Conservation (phyloP, 35 echinoderm and acorn worm species). For the Anneissia japonica region DNA sequence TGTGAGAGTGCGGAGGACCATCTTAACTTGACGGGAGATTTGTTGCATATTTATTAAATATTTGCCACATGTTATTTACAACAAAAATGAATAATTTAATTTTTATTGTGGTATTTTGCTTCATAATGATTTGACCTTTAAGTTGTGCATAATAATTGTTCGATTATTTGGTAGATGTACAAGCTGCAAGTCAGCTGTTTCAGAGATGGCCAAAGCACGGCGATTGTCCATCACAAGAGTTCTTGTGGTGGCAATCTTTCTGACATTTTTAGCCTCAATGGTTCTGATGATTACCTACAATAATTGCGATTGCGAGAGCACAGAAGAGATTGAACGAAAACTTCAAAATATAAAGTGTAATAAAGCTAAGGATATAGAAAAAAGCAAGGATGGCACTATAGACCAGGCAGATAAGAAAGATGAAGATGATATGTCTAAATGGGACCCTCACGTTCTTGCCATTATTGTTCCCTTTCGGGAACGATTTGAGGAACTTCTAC, state of each 20-base stretch:
- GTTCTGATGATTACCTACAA: not conserved
- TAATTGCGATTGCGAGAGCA: not conserved
- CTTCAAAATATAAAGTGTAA: not conserved
- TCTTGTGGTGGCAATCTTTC: not conserved
- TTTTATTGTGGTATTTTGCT: no score
- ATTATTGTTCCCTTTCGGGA: slow-evolving; percentile 78
- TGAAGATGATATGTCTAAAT: slow-evolving; percentile 39
- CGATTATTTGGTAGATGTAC: no score
- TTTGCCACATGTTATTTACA: no score
- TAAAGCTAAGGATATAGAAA: not conserved
- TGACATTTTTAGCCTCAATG: not conserved
- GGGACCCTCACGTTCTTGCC: slow-evolving; percentile 79
- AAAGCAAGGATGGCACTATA: not conserved
- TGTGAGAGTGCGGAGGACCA: no score
- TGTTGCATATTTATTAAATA: no score
- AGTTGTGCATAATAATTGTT: no score
- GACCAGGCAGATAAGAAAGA: not conserved
- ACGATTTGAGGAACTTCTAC: slow-evolving; percentile 93
- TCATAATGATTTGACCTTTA: no score
- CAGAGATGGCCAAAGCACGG: not conserved
- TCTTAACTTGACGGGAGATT: no score
- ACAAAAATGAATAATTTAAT: no score
- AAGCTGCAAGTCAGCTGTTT: no score
- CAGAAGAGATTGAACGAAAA: not conserved
- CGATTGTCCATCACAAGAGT: not conserved